phyloP scores from a whole-genome alignment of 2,797 vertebrate genomes.

The Urosaurus nigricauda region DNA sequence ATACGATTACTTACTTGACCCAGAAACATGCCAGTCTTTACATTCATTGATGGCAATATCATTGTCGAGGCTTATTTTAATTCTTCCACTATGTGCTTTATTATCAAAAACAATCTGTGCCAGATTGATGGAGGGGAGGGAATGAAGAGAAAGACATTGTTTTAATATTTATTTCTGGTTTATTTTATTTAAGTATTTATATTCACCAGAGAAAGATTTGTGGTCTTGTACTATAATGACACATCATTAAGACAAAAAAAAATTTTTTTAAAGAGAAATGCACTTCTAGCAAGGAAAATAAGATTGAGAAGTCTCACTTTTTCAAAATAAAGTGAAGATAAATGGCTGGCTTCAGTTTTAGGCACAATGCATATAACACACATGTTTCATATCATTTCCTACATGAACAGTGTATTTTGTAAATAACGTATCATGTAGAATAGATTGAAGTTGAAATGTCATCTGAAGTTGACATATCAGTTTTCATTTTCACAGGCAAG shows the following conservation, averaged over 20 bases:
- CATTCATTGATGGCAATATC: slow-evolving; percentile 90
- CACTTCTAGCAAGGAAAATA: neutral
- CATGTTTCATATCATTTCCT: neutral
- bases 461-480: neutral
- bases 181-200: neutral
- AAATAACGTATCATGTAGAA: neutral
- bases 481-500: neutral
- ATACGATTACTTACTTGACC: slow-evolving; percentile 84
- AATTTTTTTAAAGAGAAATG: neutral
- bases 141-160: slow-evolving; percentile 45
- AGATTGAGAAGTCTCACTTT: neutral
- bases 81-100: slow-evolving; percentile 91
- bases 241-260: neutral
- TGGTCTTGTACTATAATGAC: too few species aligned
- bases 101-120: slow-evolving; percentile 93
- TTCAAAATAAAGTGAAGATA: neutral
- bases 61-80: slow-evolving; percentile 88
- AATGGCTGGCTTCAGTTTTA: neutral
- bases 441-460: too few species aligned
- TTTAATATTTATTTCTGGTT: neutral
- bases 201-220: neutral
- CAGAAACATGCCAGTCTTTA: slow-evolving; percentile 90
- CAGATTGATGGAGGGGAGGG: too few species aligned
- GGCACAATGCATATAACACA: too few species aligned
- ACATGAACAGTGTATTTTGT: neutral